Percentiles rank a stretch among this genome's conserved stretches.
phyloP scores from a whole-genome alignment of 2,113 vertebrate genomes.

The Chiloscyllium plagiosum region DNA sequence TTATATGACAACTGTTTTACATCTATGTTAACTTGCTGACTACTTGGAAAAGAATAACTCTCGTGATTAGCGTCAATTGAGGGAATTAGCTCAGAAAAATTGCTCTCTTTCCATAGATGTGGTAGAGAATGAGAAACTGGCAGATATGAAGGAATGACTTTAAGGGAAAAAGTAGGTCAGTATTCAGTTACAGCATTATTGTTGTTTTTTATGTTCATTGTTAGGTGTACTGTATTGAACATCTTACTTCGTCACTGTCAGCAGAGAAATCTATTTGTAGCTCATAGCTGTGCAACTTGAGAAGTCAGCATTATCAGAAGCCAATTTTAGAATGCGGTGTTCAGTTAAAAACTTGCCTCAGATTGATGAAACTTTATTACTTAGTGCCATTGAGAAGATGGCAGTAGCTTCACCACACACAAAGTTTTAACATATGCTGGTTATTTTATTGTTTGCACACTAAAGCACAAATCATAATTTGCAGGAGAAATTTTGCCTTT shows the following conservation, averaged over 20 bases:
- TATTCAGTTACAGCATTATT: conserved; percentile 23
- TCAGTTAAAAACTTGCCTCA: conserved; percentile 42
- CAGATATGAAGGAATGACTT: background rate
- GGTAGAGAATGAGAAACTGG: background rate
- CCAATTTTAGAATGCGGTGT: conserved; percentile 42
- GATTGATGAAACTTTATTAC: conserved; percentile 51
- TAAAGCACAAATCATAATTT: conserved; percentile 50
- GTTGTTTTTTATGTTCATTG: conserved; percentile 31
- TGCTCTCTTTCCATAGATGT: background rate
- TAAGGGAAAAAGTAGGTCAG: conserved; percentile 34
- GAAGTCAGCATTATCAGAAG: conserved; percentile 45
- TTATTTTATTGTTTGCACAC: conserved; percentile 28
- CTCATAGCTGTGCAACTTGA: conserved; percentile 40
- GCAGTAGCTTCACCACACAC: background rate
- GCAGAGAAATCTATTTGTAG: conserved; percentile 40
- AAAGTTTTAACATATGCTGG: background rate
- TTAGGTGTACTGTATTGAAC: conserved; percentile 34
- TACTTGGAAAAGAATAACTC: background rate
- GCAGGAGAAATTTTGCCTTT: background rate
- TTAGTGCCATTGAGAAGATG: background rate
- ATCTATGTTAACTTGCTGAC: background rate
- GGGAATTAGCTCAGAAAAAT: background rate
- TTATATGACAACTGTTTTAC: background rate
- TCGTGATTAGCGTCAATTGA: background rate
- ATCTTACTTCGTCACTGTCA: conserved; percentile 40